Evolutionary conservation across 2,888 invertebrate genomes (phyloP).

Genomic region (Chrysotoxum bicinctum): DNA sequence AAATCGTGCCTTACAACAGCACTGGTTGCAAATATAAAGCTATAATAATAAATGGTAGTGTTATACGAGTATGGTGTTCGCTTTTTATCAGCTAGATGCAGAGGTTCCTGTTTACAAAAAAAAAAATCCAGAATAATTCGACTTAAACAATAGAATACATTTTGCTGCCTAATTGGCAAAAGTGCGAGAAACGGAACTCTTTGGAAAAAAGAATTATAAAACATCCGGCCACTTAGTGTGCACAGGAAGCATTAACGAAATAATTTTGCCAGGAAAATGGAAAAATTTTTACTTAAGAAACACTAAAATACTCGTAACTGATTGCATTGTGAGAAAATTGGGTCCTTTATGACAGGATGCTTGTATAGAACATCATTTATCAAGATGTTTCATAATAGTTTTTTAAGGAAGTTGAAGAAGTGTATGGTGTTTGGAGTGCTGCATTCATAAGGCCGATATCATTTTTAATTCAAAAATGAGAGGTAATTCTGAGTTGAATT

Average conservation of each 20-base stretch:
- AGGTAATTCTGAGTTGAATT: not conserved
- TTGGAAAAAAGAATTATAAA: slow-evolving; percentile 48
- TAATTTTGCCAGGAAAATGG: slow-evolving; percentile 52
- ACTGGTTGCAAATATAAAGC: not conserved
- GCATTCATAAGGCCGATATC: not conserved
- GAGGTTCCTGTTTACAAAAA: not conserved
- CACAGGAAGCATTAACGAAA: slow-evolving; percentile 50
- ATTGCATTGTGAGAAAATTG: slow-evolving; percentile 41
- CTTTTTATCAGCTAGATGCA: slow-evolving; percentile 24
- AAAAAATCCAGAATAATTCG: not conserved
- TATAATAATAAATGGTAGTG: slow-evolving; percentile 5
- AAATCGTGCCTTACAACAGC: not conserved
- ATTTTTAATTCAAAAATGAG: not conserved
- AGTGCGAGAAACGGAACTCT: slow-evolving; percentile 65
- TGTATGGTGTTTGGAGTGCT: not conserved
- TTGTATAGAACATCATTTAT: slow-evolving; percentile 11
- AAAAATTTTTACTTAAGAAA: slow-evolving; percentile 52
- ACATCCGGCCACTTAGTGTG: slow-evolving; percentile 65
- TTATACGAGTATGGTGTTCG: not conserved
- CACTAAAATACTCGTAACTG: slow-evolving; percentile 41
- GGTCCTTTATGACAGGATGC: slow-evolving; percentile 9
- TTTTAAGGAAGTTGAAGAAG: not conserved
- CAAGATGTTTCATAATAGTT: not conserved
- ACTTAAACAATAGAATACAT: slow-evolving; percentile 65
- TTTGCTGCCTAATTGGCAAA: slow-evolving; percentile 63